A percentile compares a stretch with the other conserved stretches of the same genome.
Evolutionary conservation across 2,888 invertebrate species (phyloP).

Genomic region (Drosophila histrio): DNA sequence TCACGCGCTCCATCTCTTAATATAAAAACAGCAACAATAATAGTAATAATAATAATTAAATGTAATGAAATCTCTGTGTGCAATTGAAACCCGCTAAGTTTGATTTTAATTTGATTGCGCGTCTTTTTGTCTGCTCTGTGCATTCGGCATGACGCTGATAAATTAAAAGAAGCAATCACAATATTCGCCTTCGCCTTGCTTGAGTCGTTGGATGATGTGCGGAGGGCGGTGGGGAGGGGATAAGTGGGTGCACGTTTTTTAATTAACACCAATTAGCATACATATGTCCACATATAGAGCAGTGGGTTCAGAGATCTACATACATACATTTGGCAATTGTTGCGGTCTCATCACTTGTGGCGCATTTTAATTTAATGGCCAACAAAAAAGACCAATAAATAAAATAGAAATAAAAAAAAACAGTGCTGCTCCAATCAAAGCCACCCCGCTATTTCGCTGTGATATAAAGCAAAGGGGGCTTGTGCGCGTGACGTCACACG

Average conservation of each 20-base stretch:
- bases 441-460: constrained; percentile 2
- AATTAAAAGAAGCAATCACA: constrained; percentile 55
- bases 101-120: constrained; percentile 69
- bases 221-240: not conserved
- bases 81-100: constrained; percentile 75
- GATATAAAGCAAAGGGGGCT: constrained; percentile 28
- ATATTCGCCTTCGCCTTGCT: constrained; percentile 13
- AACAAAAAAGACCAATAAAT: not conserved
- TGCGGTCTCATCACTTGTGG: constrained; percentile 32
- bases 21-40: not conserved
- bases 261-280: constrained; percentile 72
- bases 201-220: too few species aligned
- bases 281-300: not conserved
- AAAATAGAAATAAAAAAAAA: constrained; percentile 3
- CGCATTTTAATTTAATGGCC: constrained; percentile 56
- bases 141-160: constrained; percentile 72
- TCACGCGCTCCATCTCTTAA: not conserved
- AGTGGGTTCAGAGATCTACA: not conserved
- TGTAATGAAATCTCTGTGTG: constrained; percentile 67
- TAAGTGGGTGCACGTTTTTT: constrained; percentile 23
- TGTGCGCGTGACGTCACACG: constrained; percentile 57
- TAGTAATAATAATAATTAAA: constrained; percentile 47
- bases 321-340: constrained; percentile 8
- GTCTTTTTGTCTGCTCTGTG: constrained; percentile 50
- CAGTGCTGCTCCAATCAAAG: constrained; percentile 27